Base-by-base conservation (phyloP, 2,797 vertebrate species). In the Chaenodraco wilsoni region DNA sequence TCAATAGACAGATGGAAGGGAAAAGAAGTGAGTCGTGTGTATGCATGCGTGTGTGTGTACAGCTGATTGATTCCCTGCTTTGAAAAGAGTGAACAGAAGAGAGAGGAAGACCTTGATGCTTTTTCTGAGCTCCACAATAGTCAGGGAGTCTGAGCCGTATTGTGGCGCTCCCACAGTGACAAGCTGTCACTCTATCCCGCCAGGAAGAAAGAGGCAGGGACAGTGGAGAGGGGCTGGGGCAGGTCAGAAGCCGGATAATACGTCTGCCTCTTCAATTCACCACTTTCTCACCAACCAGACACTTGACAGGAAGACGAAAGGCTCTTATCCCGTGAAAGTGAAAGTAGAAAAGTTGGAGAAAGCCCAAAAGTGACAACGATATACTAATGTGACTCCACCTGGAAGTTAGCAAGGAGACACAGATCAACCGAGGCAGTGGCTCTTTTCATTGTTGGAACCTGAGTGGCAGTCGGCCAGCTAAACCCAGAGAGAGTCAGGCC, bases 1-100 rank as follows among this genome's bases (percentile, higher is more conserved):
- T 97, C 96, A 97, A 96, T 96, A 95, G 96, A 95, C 93, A 93
- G 93, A 89, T 95, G 94, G 94, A 95, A 94, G 91, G 86, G 94
- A 93, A 94, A 90, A 88, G 87, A 85, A 89, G 87, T 85, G 87
- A 90, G 87, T 88, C 65, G 76, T 86, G 81, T 78, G 83, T 82
- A 71, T 74, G 68, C 76, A 71, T 57, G 72, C 71, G 72, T 72
- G 78, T 79, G 76, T 86, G 86, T 86, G 86, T 83, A 87, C 81
- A 95, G 96, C 95, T 96, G 96, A 97, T 96, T 97, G 96, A 97
- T 96, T 96, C 95, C 92, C 89, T 90, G 95, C 96, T 96, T 96
- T 97, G 95, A 97, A 95, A 91, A 81, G 78, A 87, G 82, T 77
- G 88, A 88, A 84, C 64, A 83, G 85, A 89, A 86, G 81, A 88